A percentile compares a stretch with the other conserved stretches of the same genome.
Conservation (phyloP, 2,113 vertebrate genomes). For the Neopipo cinnamomea region DNA sequence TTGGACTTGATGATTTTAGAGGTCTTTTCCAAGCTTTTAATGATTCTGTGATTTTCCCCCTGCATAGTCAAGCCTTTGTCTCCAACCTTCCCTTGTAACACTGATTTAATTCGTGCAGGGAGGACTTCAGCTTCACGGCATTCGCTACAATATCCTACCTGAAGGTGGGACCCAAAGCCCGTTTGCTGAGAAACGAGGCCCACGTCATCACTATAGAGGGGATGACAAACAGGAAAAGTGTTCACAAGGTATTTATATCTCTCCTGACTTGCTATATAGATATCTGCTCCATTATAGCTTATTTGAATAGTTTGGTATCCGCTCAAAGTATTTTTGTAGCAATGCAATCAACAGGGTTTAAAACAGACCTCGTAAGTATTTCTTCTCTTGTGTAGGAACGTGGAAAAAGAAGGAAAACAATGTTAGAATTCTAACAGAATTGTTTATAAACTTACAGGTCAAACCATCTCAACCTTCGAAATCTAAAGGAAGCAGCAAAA, state of each 20-base stretch:
- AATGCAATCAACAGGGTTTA: neutral
- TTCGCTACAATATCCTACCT: constrained; percentile 93
- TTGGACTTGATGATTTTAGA: neutral
- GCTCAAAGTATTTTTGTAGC: neutral
- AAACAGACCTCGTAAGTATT: neutral
- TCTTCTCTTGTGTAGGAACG: neutral
- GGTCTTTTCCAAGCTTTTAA: neutral
- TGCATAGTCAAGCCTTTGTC: neutral
- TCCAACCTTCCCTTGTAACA: neutral
- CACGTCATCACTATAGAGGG: constrained; percentile 81
- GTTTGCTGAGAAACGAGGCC: constrained; percentile 77
- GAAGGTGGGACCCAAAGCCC: constrained; percentile 87
- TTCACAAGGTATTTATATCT: constrained; percentile 55
- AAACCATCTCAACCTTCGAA: constrained; percentile 3
- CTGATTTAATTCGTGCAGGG: constrained; percentile 74
- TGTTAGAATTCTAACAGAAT: neutral
- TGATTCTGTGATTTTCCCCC: neutral
- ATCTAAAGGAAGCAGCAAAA: neutral
- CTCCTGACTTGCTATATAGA: neutral
- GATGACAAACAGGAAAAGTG: neutral
- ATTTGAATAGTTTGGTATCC: neutral
- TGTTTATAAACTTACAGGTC: constrained; percentile 42
- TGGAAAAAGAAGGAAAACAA: neutral
- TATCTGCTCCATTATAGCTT: neutral
- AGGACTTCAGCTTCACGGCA: constrained; percentile 97